Percentiles rank a stretch among this genome's conserved stretches.
Evolutionary conservation across 1,140 invertebrate genomes (phyloP).

Genomic region (Drosophila malerkotliana): DNA sequence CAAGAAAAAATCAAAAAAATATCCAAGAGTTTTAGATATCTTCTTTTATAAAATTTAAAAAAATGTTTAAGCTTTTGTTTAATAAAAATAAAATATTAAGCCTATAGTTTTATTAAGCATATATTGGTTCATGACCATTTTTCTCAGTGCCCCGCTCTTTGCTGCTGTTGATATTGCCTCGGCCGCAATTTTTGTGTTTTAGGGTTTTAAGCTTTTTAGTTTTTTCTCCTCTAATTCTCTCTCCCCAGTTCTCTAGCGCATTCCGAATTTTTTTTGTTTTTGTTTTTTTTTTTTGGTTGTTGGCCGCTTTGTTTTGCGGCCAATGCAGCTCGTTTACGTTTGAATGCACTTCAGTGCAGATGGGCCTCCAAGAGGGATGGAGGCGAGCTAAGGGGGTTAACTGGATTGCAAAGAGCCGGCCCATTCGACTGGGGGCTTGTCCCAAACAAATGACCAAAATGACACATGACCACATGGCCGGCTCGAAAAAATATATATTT

Average conservation of each 20-base stretch:
- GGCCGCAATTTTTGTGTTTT: constrained; percentile 80
- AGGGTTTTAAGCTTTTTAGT: constrained; percentile 71
- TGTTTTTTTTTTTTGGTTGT: constrained; percentile 18
- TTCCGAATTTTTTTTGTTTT: background rate
- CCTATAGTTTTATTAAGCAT: too few species aligned
- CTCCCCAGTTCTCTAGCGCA: constrained; percentile 14
- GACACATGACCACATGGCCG: constrained; percentile 63
- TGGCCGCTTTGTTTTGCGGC: constrained; percentile 49
- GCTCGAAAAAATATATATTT: constrained; percentile 25
- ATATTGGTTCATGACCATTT: background rate
- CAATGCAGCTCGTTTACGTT: constrained; percentile 53
- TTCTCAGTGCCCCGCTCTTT: constrained; percentile 3
- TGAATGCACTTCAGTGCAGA: constrained; percentile 69
- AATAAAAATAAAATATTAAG: too few species aligned
- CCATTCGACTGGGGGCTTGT: constrained; percentile 57
- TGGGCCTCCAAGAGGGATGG: constrained; percentile 10
- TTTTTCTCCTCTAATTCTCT: constrained; percentile 20
- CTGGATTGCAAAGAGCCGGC: constrained; percentile 19
- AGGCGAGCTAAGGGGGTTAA: constrained; percentile 1
- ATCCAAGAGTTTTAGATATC: background rate
- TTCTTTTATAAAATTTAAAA: background rate
- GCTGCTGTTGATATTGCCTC: constrained; percentile 57
- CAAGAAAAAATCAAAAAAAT: background rate
- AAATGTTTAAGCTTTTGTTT: too few species aligned
- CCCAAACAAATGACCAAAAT: constrained; percentile 81